Percentiles rank a stretch among this genome's conserved stretches.
Evolutionary conservation across 2,113 vertebrate genomes (phyloP).

Genomic region (Cryptomyrus ogoouensis): DNA sequence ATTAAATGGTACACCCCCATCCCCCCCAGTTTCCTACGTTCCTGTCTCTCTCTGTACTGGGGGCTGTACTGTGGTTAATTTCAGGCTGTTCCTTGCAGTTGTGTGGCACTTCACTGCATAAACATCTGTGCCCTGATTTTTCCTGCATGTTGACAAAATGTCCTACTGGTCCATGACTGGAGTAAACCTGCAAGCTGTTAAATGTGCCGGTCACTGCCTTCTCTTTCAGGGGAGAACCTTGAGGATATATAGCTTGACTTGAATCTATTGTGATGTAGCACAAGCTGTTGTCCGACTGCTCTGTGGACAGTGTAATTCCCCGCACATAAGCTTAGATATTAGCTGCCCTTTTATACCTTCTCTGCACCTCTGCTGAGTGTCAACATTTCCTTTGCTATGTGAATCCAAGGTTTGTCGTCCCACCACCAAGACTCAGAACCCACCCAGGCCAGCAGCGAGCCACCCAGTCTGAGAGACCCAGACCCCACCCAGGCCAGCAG

Average conservation of each 20-base stretch:
- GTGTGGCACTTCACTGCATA: not conserved
- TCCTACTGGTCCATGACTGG: not conserved
- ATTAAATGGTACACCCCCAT: not conserved
- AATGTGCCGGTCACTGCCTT: not conserved
- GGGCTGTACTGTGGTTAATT: not conserved
- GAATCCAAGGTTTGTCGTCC: not conserved
- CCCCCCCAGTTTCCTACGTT: too few species aligned
- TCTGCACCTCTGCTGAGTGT: not conserved
- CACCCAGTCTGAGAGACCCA: not conserved
- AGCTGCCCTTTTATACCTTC: not conserved
- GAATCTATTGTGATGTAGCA: not conserved
- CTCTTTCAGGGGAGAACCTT: not conserved
- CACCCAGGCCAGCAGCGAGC: too few species aligned
- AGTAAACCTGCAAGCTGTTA: not conserved
- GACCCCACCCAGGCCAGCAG: too few species aligned
- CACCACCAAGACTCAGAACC: not conserved
- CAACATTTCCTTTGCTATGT: not conserved
- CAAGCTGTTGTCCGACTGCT: not conserved
- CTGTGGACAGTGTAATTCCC: not conserved
- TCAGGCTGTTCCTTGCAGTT: not conserved
- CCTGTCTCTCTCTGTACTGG: not conserved
- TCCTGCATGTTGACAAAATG: not conserved
- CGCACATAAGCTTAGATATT: not conserved
- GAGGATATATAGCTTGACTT: not conserved
- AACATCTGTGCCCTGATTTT: not conserved